These are phyloP conservation scores for Sphinx pinastri DNA, from an alignment of 2,888 invertebrate genomes.

Conservation along the genomic window DNA sequence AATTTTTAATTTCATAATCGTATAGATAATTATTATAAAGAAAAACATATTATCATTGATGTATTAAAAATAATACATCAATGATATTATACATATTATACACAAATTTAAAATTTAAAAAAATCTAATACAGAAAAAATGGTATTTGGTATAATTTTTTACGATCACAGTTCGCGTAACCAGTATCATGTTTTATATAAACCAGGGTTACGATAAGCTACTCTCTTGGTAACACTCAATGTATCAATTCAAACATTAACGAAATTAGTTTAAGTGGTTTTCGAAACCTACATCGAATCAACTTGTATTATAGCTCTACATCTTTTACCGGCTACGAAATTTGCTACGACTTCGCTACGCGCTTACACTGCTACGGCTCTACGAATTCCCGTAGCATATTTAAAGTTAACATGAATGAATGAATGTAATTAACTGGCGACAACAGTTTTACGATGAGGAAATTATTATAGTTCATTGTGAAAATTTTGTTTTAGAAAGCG, in stretches of 20 bases:
- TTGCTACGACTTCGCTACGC: not conserved
- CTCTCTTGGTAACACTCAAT: not conserved
- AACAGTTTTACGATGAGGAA: too few species aligned
- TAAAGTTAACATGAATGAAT: too few species aligned
- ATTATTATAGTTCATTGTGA: too few species aligned
- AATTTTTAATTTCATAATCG: too few species aligned
- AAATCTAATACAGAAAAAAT: not conserved
- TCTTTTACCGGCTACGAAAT: constrained; percentile 5
- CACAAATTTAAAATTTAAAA: too few species aligned
- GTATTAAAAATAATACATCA: too few species aligned
- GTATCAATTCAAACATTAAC: constrained; percentile 9
- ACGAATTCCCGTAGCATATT: not conserved
- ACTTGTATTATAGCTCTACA: not conserved
- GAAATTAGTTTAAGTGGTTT: constrained; percentile 23
- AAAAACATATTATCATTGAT: too few species aligned
- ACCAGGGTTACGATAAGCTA: not conserved
- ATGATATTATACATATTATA: too few species aligned
- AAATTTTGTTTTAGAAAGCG: too few species aligned
- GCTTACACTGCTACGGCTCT: not conserved
- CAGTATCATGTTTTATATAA: not conserved
- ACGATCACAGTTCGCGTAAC: not conserved
- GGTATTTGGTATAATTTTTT: not conserved
- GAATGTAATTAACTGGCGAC: too few species aligned
- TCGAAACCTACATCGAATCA: constrained; percentile 5
- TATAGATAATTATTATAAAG: too few species aligned